Percentiles rank a stretch among this genome's conserved stretches.
Evolutionary conservation across 2,888 invertebrate genomes (phyloP).

Genomic region (Aradus depressus): DNA sequence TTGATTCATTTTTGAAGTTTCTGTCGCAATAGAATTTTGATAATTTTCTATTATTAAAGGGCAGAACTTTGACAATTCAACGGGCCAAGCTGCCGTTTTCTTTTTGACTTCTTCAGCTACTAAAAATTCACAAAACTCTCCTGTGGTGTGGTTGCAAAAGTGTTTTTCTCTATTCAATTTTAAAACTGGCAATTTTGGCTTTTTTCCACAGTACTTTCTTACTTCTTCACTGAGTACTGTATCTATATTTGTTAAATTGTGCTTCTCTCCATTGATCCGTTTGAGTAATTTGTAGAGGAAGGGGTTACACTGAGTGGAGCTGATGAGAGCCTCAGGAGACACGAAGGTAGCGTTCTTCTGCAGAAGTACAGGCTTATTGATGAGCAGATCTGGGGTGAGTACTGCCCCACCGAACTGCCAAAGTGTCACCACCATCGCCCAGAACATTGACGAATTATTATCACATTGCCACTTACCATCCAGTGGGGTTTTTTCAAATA

Average conservation of each 20-base stretch:
- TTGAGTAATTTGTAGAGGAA: conserved; percentile 1
- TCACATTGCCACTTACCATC: conserved; percentile 8
- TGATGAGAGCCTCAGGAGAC: conserved; percentile 3
- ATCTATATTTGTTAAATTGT: background rate
- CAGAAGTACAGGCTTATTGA: conserved; percentile 1
- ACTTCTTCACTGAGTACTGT: conserved; percentile 1
- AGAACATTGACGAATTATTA: conserved; percentile 2
- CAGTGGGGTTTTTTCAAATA: conserved; percentile 8
- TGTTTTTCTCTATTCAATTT: background rate
- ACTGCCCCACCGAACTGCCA: conserved; percentile 4
- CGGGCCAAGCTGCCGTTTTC: conserved; percentile 4
- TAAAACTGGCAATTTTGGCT: background rate
- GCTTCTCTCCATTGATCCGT: background rate
- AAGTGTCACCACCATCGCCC: conserved; percentile 3
- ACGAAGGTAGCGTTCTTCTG: background rate
- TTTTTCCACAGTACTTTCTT: background rate
- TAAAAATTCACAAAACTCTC: conserved; percentile 3
- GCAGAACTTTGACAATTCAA: background rate
- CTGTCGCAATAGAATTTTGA: too few relatives aligned
- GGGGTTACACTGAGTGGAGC: background rate
- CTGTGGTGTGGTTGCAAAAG: conserved; percentile 3
- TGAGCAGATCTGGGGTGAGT: conserved; percentile 1
- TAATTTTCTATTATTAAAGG: conserved; percentile 7
- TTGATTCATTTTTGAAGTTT: too few relatives aligned
- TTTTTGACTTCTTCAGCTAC: conserved; percentile 8